A percentile compares a stretch with the other conserved stretches of the same genome.
Evolutionary conservation across 2,888 invertebrate species (phyloP).

Genomic region (Cylloceria caligata): DNA sequence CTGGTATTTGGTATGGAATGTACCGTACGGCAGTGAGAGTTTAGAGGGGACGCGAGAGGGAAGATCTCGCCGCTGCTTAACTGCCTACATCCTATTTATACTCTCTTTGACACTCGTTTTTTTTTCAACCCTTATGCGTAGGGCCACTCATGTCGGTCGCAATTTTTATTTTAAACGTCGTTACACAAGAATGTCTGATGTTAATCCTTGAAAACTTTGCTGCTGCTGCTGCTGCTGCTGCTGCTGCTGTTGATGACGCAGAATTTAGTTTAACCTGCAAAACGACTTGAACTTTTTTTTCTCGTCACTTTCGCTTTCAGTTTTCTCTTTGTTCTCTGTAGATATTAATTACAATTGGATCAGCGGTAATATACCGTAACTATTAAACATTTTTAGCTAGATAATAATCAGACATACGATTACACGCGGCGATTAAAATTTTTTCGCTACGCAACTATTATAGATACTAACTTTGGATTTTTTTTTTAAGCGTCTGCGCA

Average conservation of each 20-base stretch:
- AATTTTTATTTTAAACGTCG: constrained; percentile 4
- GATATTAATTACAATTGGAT: background rate
- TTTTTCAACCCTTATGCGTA: constrained; percentile 23
- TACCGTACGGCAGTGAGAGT: too few species aligned
- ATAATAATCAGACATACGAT: too few species aligned
- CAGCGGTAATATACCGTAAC: background rate
- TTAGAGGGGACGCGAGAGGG: background rate
- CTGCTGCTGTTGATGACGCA: background rate
- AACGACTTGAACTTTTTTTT: background rate
- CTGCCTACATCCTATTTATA: background rate
- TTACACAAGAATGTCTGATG: background rate
- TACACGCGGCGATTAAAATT: too few species aligned
- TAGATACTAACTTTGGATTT: too few species aligned
- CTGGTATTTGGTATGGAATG: too few species aligned
- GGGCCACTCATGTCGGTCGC: background rate
- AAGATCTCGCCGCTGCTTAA: background rate
- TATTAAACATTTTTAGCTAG: too few species aligned
- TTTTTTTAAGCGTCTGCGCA: too few species aligned
- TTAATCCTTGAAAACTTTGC: background rate
- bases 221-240: background rate
- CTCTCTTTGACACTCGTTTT: background rate
- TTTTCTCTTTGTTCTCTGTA: background rate
- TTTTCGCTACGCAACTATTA: too few species aligned
- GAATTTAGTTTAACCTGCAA: background rate
- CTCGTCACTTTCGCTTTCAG: background rate